Conservation (phyloP, 2,113 vertebrate genomes). For the Rhombomys opimus region DNA sequence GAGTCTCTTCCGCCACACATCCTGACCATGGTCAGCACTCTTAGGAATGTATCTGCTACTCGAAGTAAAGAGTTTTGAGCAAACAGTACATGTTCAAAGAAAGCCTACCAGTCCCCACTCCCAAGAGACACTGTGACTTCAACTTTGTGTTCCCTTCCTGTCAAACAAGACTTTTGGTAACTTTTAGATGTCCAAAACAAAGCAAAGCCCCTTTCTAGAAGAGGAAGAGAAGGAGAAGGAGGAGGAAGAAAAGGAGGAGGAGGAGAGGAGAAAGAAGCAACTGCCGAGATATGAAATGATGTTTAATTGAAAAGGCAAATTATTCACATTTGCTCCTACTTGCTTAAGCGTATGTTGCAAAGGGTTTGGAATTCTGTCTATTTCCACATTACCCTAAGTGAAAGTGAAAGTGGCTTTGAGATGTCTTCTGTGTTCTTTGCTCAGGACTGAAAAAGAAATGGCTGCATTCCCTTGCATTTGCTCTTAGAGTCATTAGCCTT, state of each 20-base stretch:
- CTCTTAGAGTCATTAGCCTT: slow-evolving; percentile 88
- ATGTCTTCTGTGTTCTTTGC: slow-evolving; percentile 81
- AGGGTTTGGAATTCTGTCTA: slow-evolving; percentile 80
- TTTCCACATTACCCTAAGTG: slow-evolving; percentile 77
- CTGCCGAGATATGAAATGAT: slow-evolving; percentile 61
- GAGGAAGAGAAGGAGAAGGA: too few relatives aligned
- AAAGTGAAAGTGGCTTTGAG: slow-evolving; percentile 82
- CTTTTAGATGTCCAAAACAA: slow-evolving; percentile 61
- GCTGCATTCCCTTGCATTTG: slow-evolving; percentile 87
- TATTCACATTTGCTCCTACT: slow-evolving; percentile 77
- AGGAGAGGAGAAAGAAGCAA: not conserved
- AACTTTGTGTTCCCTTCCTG: slow-evolving; percentile 39
- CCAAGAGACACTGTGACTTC: slow-evolving; percentile 54
- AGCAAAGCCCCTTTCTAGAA: not conserved
- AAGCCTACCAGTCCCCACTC: not conserved
- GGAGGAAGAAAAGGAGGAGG: too few relatives aligned
- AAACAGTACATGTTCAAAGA: not conserved
- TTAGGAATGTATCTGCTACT: slow-evolving; percentile 84
- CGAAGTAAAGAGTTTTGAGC: slow-evolving; percentile 59
- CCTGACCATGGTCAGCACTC: slow-evolving; percentile 85
- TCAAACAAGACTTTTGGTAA: slow-evolving; percentile 53
- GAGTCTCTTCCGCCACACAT: slow-evolving; percentile 85
- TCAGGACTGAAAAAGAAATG: slow-evolving; percentile 77
- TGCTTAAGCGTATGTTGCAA: slow-evolving; percentile 78
- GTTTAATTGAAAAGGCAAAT: slow-evolving; percentile 70